Evolutionary conservation across 2,797 vertebrate species (phyloP).

Genomic region (Clarias platycephalus): DNA sequence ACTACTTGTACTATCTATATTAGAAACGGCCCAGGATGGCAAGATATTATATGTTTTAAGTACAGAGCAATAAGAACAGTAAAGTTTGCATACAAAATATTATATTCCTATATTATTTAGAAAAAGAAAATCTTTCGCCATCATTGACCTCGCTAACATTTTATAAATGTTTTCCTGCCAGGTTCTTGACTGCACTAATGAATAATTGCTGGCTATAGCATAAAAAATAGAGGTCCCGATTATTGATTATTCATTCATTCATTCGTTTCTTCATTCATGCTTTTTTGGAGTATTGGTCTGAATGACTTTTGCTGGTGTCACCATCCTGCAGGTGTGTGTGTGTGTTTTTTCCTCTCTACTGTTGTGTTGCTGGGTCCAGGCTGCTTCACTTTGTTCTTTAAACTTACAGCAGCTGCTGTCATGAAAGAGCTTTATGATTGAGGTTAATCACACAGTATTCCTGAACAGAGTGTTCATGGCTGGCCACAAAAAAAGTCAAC

Average conservation of each 20-base stretch:
- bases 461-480: constrained; percentile 16
- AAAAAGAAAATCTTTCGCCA: neutral
- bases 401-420: constrained; percentile 35
- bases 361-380: constrained; percentile 21
- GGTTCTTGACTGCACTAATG: neutral
- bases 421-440: constrained; percentile 37
- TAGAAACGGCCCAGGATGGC: neutral
- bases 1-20: neutral
- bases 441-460: constrained; percentile 46
- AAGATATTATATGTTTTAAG: neutral
- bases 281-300: constrained; percentile 21
- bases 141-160: neutral
- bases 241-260: neutral
- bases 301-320: constrained; percentile 29
- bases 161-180: neutral
- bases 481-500: constrained; percentile 34
- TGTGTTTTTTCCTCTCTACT: neutral
- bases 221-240: neutral
- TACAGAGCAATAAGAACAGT: neutral
- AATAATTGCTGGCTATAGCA: constrained; percentile 25
- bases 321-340: constrained; percentile 32
- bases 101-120: neutral
- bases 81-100: neutral
- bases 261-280: neutral
- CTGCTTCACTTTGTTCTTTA: constrained; percentile 41